Evolutionary conservation across 92 coral and sea anemone species (phyloP).

Genomic region (Parazoanthus atlanticus): DNA sequence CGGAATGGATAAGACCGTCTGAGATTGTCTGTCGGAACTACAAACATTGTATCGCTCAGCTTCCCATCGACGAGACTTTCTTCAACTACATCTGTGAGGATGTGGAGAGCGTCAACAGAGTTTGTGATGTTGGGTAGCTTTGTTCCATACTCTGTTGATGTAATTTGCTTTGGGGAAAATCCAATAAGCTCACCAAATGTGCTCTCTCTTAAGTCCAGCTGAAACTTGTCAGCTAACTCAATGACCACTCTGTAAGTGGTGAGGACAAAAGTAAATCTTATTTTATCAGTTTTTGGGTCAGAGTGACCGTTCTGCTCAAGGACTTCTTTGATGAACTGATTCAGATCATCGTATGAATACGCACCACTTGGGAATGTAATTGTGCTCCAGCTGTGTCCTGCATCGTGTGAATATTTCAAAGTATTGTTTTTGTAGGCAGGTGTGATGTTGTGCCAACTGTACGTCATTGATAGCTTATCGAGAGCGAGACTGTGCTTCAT

Average conservation of each 20-base stretch:
- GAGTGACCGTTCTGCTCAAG: not conserved
- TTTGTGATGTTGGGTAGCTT: not conserved
- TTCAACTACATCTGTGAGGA: not conserved
- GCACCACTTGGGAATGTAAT: constrained; percentile 8
- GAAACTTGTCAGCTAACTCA: not conserved
- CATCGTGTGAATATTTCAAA: not conserved
- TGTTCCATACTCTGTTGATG: constrained; percentile 8
- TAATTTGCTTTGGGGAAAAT: not conserved
- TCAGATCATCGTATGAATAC: not conserved
- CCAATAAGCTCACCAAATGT: not conserved
- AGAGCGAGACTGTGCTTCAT: not conserved
- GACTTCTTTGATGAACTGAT: not conserved
- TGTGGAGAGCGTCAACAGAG: constrained; percentile 13
- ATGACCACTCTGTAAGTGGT: not conserved
- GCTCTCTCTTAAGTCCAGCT: not conserved
- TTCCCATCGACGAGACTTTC: not conserved
- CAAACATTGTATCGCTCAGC: not conserved
- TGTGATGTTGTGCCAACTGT: constrained; percentile 6
- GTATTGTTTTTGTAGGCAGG: not conserved
- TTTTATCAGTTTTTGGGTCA: not conserved
- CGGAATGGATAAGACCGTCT: constrained; percentile 4
- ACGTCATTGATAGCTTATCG: not conserved
- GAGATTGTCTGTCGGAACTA: constrained; percentile 14
- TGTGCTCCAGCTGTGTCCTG: not conserved
- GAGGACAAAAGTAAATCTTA: not conserved